Evolutionary conservation across 2,113 vertebrate species (phyloP).

Genomic region (Electrona antarctica): DNA sequence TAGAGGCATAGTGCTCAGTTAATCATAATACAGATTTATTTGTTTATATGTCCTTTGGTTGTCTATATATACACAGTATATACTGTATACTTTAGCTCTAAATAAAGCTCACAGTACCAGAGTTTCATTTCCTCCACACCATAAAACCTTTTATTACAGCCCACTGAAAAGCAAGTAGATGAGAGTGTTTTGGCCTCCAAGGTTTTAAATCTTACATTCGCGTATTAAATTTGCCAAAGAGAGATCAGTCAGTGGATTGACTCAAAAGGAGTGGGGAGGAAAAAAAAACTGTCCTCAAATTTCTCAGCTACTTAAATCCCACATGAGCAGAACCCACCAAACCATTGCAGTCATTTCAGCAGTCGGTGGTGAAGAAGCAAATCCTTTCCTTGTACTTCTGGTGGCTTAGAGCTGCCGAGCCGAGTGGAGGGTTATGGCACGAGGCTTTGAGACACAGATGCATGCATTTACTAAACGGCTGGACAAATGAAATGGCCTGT

Average conservation of each 20-base stretch:
- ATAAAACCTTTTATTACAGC: conserved; percentile 54
- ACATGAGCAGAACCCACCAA: conserved; percentile 61
- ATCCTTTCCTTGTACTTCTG: conserved; percentile 61
- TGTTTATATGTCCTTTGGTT: too few relatives aligned
- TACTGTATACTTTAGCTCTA: conserved; percentile 16
- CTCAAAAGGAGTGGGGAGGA: conserved; percentile 37
- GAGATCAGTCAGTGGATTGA: conserved; percentile 69
- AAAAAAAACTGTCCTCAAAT: conserved; percentile 58
- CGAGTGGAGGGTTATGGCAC: conserved; percentile 29
- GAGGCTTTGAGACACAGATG: conserved; percentile 43
- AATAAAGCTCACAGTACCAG: not conserved
- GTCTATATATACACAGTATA: conserved; percentile 4
- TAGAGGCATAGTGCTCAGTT: too few relatives aligned
- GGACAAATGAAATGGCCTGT: conserved; percentile 28
- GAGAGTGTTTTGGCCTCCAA: conserved; percentile 33
- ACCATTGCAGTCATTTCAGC: conserved; percentile 60
- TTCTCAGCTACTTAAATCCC: conserved; percentile 72
- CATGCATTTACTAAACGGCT: conserved; percentile 19
- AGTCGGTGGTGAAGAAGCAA: conserved; percentile 60
- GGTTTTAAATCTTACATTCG: conserved; percentile 59
- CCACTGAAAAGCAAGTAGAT: conserved; percentile 42
- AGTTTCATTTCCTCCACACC: conserved; percentile 20
- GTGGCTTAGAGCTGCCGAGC: conserved; percentile 61
- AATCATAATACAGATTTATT: too few relatives aligned
- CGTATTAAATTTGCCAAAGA: conserved; percentile 68